Evolutionary conservation across 2,797 vertebrate species (phyloP).

Genomic region (Linurgus olivaceus): DNA sequence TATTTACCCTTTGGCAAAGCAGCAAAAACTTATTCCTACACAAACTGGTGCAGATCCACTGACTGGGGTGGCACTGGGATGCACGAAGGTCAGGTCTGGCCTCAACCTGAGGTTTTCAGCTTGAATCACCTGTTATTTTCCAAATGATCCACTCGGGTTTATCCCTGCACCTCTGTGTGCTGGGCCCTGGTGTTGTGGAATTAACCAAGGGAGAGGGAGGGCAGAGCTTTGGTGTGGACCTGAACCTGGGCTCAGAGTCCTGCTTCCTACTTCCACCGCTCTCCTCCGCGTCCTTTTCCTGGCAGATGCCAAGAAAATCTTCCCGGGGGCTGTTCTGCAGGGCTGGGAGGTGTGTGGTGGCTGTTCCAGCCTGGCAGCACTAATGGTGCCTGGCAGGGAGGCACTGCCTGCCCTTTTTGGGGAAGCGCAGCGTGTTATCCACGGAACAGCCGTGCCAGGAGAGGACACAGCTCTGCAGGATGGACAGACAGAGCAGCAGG

Average conservation of each 20-base stretch:
- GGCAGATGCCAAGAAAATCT: not conserved
- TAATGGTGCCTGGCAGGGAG: not conserved
- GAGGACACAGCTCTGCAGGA: not conserved
- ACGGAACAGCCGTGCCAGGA: not conserved
- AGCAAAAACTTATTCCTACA: not conserved
- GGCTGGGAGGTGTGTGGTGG: not conserved
- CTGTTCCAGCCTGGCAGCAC: not conserved
- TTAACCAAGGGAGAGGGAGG: not conserved
- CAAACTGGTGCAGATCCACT: not conserved
- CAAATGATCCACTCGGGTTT: not conserved
- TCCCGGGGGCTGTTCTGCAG: not conserved
- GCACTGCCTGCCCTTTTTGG: not conserved
- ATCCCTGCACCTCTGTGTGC: accelerated
- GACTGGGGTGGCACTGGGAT: not conserved
- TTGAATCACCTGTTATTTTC: not conserved
- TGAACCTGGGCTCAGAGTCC: not conserved
- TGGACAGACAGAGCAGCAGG: not conserved
- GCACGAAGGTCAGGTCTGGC: not conserved
- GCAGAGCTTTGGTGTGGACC: not conserved
- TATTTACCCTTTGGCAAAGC: not conserved
- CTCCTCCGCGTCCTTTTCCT: not conserved
- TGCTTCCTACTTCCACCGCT: not conserved
- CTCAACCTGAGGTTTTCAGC: not conserved
- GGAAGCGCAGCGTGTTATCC: not conserved
- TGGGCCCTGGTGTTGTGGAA: not conserved